Evolutionary conservation across 2,113 vertebrate species (phyloP).

Genomic region (Xiphias gladius): DNA sequence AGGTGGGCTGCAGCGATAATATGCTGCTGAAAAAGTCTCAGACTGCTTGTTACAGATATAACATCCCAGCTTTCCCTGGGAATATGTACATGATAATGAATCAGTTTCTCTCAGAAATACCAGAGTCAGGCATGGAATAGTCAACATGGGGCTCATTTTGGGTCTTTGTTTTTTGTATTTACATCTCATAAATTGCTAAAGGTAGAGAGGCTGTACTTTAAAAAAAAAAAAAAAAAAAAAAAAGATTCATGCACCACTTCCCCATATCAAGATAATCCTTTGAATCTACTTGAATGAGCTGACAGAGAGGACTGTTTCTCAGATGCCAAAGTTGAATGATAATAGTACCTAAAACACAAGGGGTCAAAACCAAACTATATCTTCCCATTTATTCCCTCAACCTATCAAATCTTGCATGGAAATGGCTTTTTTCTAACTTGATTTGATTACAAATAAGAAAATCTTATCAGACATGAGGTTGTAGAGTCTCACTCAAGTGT

Average conservation of each 20-base stretch:
- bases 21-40: conserved; percentile 38
- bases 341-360: conserved; percentile 17
- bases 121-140: conserved; percentile 6
- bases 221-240: conserved; percentile 23
- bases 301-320: not conserved
- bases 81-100: conserved; percentile 48
- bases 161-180: conserved; percentile 28
- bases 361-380: not conserved
- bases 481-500: conserved; percentile 28
- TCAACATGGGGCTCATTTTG: conserved; percentile 13
- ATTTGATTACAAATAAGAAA: conserved; percentile 40
- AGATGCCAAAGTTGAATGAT: conserved; percentile 21
- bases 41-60: conserved; percentile 34
- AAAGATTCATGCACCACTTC: conserved; percentile 22
- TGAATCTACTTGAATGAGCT: conserved; percentile 5
- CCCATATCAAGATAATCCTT: not conserved
- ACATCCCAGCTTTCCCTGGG: conserved; percentile 41
- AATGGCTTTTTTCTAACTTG: not conserved
- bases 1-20: conserved; percentile 23
- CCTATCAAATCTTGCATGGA: not conserved
- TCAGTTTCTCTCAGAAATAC: conserved; percentile 18
- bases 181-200: conserved; percentile 28
- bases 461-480: conserved; percentile 35
- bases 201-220: not conserved
- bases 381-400: not conserved